Base-by-base conservation (phyloP, 23 tunicate genomes). In the Styela clava region DNA sequence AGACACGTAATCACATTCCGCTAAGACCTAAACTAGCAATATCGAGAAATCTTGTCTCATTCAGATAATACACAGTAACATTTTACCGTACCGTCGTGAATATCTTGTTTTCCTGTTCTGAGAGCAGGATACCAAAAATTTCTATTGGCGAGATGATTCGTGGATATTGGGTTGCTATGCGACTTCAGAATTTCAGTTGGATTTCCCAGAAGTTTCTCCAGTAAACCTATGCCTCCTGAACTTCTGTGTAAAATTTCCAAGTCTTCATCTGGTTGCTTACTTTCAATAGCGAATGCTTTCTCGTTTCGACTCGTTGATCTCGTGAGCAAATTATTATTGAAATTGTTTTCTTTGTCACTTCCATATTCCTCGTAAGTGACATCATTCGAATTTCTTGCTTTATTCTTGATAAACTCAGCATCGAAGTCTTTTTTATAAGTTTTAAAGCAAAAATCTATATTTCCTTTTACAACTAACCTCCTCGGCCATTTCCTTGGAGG, bases 401-500 rank as follows among this genome's bases (percentile, higher is more conserved):
- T 12, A 44, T 5, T 12, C 12, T 44, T 7, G 7, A 44, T 5
- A 12, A 7, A 5, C 9, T 44, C 12, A 44, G 9, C 7, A 5
- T 44, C 12, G 7, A 44, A 5, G 12, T 44, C 56, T 44, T 44
- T 71, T 29, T 71, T 71, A 7, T 22, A n/a, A 35, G 77, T 28
- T 35, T 28, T 34, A 71, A 71, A 71, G 35, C 34, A 28, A 71
- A 71, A 32, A 28, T 71, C 34, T 32, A 71, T 28, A 20, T 26
- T 71, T 32, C 34, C 77, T 71, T 32, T 31, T 5, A 71, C 77
- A 27, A 71, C 77, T 3, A 71, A 35, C 29, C 77, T 71, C 34
- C 37, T 27, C 5, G 77, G 77, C 23, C 77, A 44, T 44, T 44
- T 44, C 12, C 12, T 44, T 12, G 56, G 56, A 5, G 56, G 56